Conservation (phyloP, 2,113 vertebrate genomes). For the Chaetura pelagica region DNA sequence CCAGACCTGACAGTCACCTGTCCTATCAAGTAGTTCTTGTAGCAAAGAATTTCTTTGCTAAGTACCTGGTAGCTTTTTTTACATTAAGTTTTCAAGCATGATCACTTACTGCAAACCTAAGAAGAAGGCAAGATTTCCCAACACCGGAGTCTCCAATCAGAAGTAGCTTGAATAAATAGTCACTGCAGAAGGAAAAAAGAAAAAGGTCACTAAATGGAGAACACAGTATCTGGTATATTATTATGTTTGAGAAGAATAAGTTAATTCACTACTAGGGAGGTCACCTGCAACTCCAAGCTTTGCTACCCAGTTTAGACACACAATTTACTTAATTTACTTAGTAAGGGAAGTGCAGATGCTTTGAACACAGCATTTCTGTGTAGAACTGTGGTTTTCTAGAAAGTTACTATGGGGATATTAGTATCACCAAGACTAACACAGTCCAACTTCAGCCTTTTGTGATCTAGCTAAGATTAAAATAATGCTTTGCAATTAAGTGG, state of each 20-base stretch:
- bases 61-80: background rate
- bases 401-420: background rate
- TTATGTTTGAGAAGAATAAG: background rate
- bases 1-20: background rate
- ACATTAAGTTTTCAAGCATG: constrained; percentile 12
- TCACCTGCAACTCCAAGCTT: background rate
- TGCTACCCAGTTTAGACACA: background rate
- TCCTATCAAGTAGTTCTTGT: background rate
- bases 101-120: constrained; percentile 96
- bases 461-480: background rate
- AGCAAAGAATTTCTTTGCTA: background rate
- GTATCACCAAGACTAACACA: background rate
- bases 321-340: background rate
- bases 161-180: constrained; percentile 99
- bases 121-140: constrained; percentile 97
- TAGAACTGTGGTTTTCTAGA: background rate
- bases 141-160: constrained; percentile 98
- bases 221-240: background rate
- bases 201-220: constrained; percentile 4
- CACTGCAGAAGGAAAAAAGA: constrained; percentile 80
- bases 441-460: background rate
- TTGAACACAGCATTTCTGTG: background rate
- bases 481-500: background rate
- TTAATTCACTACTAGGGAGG: background rate
- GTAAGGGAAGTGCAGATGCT: background rate